Conservation (phyloP, 2,797 vertebrate species). For the Pogonophryne albipinna region DNA sequence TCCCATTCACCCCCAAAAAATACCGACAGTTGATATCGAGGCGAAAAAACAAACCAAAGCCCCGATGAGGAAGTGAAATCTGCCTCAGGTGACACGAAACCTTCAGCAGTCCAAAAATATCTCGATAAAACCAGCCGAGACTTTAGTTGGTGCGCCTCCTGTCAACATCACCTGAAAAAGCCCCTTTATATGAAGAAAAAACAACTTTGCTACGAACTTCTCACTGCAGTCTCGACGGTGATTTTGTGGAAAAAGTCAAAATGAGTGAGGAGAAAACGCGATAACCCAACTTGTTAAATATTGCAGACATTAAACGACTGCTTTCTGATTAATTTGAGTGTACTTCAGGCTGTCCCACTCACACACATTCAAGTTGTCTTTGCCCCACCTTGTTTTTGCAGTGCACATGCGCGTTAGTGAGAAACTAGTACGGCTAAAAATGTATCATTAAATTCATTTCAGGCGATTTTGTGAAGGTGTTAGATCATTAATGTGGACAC, state of each 20-base stretch:
- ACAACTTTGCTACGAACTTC: not conserved
- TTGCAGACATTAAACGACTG: not conserved
- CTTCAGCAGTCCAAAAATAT: slow-evolving; percentile 27
- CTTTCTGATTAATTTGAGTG: slow-evolving; percentile 3
- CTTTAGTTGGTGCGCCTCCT: slow-evolving; percentile 22
- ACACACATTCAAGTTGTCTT: slow-evolving; percentile 66
- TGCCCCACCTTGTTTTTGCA: slow-evolving; percentile 76
- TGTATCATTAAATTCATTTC: slow-evolving; percentile 18
- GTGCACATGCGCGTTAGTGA: slow-evolving; percentile 72
- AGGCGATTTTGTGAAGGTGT: slow-evolving; percentile 15
- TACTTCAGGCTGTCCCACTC: slow-evolving; percentile 19
- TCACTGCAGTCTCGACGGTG: not conserved
- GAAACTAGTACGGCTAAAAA: slow-evolving; percentile 50
- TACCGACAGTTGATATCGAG: slow-evolving; percentile 8
- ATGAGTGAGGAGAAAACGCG: not conserved
- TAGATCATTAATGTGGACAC: slow-evolving; percentile 7
- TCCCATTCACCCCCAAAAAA: slow-evolving; percentile 28
- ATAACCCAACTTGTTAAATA: not conserved
- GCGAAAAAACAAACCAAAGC: slow-evolving; percentile 19
- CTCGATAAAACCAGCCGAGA: slow-evolving; percentile 3
- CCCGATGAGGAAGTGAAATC: slow-evolving; percentile 55
- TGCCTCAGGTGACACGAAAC: slow-evolving; percentile 46
- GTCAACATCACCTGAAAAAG: slow-evolving; percentile 36
- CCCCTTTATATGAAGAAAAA: not conserved
- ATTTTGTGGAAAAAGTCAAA: no score